Conservation (phyloP, 2,888 invertebrate genomes). For the Sturmia bella region DNA sequence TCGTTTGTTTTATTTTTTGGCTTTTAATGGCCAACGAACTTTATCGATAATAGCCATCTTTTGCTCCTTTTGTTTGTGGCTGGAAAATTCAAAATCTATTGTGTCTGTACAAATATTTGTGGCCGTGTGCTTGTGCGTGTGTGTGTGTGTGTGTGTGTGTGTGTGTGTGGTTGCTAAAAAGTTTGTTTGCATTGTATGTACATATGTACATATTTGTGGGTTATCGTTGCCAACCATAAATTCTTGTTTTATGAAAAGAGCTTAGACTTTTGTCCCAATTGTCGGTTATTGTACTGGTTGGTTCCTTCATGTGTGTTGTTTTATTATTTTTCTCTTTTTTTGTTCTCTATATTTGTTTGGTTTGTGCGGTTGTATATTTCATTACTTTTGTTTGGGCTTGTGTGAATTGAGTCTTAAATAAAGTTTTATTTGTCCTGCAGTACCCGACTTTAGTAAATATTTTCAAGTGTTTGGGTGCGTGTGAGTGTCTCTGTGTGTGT, state of each 20-base stretch:
- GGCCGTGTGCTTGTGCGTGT: background rate
- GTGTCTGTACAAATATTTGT: background rate
- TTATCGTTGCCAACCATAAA: slow-evolving; percentile 69
- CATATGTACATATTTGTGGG: slow-evolving; percentile 55
- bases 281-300: slow-evolving; percentile 61
- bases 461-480: background rate
- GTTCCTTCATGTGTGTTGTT: slow-evolving; percentile 29
- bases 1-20: background rate
- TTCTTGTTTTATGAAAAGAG: slow-evolving; percentile 68
- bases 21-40: slow-evolving; percentile 67
- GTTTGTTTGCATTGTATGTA: slow-evolving; percentile 26
- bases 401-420: slow-evolving; percentile 44
- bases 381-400: slow-evolving; percentile 17
- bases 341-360: slow-evolving; percentile 9
- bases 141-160: background rate
- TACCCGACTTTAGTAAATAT: slow-evolving; percentile 30
- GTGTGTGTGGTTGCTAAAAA: background rate
- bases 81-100: slow-evolving; percentile 34
- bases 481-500: background rate
- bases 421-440: slow-evolving; percentile 47
- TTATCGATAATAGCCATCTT: slow-evolving; percentile 66
- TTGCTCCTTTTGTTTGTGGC: slow-evolving; percentile 53
- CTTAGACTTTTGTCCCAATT: slow-evolving; percentile 66
- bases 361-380: slow-evolving; percentile 15
- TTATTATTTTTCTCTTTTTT: slow-evolving; percentile 11